Evolutionary conservation across 2,797 vertebrate species (phyloP), one percentile per base, ranked within the genome.

Genomic region (Threskiornis aethiopicus): DNA sequence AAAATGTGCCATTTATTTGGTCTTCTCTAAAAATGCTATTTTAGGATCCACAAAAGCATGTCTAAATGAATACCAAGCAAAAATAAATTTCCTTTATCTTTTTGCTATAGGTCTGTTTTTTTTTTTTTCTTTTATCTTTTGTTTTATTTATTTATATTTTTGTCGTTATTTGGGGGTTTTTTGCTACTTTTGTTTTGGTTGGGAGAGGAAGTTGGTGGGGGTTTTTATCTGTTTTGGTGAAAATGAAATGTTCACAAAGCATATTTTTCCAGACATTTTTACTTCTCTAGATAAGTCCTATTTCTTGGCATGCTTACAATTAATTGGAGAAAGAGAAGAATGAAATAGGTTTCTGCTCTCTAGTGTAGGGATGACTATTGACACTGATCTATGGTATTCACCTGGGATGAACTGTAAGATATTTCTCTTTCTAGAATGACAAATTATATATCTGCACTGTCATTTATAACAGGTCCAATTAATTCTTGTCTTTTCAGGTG

Each of bases 351-450:
- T 94, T 94, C 28, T 61, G 58, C 37, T 88, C n/a, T 93, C 31
- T 87, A 51, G 17, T 88, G 31, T 89, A 93, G 96, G 89, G 54
- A 94, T 90, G 73, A 78, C 93, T 95, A 92, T 81, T 87, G 86
- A 89, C 89, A 94, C 13, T 95, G 87, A 94, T 94, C 61, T 93
- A 80, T 90, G 52, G 37, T 80, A 57, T 59, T 87, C 61, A 93
- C 64, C 79, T 95, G 86, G 41, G 44, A 75, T 44, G 39, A 59
- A 87, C 71, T 72, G n/a, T 95, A 85, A 70, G 39, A 83, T 62
- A 42, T 16, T 55, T 93, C 42, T 94, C 33, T 24, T 84, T 84
- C 61, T 84, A 42, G 64, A 87, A 84, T 77, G 87, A 90, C 69
- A 94, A 96, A 90, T 93, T 84, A 42, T 78, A 59, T 49, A 67